These are phyloP conservation scores for Tipula helvola DNA, from an alignment of 2,888 invertebrate genomes.

Conservation along the genomic window DNA sequence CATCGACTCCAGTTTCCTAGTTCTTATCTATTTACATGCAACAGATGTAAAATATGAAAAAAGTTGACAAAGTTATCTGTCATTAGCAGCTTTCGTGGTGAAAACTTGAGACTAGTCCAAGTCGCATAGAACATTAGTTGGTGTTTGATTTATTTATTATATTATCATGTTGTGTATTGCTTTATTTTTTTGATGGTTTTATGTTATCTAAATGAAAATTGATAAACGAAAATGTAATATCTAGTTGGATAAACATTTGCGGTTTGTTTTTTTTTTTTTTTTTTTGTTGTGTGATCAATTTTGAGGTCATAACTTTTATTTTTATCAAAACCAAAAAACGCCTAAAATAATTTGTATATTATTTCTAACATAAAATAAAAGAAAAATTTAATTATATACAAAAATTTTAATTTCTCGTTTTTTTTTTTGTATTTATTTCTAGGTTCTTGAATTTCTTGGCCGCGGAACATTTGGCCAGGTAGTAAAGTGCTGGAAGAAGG, in stretches of 20 bases:
- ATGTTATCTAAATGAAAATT: not conserved
- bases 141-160: not conserved
- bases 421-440: conserved; percentile 23
- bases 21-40: not conserved
- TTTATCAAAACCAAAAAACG: not conserved
- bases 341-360: not conserved
- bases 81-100: not conserved
- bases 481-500: conserved; percentile 99
- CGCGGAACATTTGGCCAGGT: conserved; percentile 98
- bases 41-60: not conserved
- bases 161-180: not conserved
- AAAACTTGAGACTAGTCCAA: not conserved
- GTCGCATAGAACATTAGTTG: not conserved
- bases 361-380: not conserved
- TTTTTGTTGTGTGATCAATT: not conserved
- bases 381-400: not conserved
- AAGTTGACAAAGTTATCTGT: not conserved
- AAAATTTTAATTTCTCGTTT: not conserved
- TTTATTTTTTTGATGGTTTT: not conserved
- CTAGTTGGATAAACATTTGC: not conserved
- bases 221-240: not conserved
- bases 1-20: not conserved
- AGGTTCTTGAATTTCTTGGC: conserved; percentile 97
- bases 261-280: not conserved
- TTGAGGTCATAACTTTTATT: not conserved